phyloP scores from a whole-genome alignment of 2,797 vertebrate species.

The Melanotaenia parkinsoni region DNA sequence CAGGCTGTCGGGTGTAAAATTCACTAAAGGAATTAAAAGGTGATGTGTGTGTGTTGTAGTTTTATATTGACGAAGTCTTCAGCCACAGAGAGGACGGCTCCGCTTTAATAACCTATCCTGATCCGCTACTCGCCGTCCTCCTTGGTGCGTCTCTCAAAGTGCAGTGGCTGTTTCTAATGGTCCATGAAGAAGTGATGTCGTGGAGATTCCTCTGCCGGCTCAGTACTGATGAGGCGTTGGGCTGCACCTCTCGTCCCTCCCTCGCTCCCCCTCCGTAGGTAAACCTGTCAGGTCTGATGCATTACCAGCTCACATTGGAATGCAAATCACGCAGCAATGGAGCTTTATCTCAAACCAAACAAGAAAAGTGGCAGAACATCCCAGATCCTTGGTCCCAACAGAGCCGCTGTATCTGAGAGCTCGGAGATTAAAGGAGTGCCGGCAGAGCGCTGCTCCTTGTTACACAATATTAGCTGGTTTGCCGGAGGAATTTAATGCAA shows the following conservation, averaged over 20 bases:
- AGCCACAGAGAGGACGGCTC: background rate
- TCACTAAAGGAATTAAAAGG: background rate
- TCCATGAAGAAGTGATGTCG: slow-evolving; percentile 37
- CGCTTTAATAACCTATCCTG: slow-evolving; percentile 11
- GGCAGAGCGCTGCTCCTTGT: slow-evolving; percentile 37
- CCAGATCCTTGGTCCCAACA: slow-evolving; percentile 49
- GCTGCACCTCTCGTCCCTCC: background rate
- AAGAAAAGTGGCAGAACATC: slow-evolving; percentile 58
- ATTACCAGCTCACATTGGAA: slow-evolving; percentile 60
- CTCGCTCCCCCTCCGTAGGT: slow-evolving; percentile 31
- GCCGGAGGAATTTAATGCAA: slow-evolving; percentile 40
- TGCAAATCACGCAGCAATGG: slow-evolving; percentile 64
- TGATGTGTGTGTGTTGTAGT: background rate
- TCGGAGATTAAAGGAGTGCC: slow-evolving; percentile 54
- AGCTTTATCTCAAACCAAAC: slow-evolving; percentile 71
- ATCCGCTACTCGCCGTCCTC: slow-evolving; percentile 9
- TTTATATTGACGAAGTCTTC: background rate
- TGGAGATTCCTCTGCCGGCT: slow-evolving; percentile 45
- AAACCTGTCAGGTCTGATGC: slow-evolving; percentile 75
- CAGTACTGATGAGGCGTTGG: slow-evolving; percentile 68
- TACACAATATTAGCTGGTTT: slow-evolving; percentile 45
- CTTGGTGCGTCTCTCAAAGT: slow-evolving; percentile 11
- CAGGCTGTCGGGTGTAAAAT: background rate
- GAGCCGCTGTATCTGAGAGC: slow-evolving; percentile 48
- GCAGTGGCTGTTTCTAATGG: slow-evolving; percentile 62